Evolutionary conservation across 1,140 invertebrate genomes (phyloP).

Genomic region (Drosophila burlai): DNA sequence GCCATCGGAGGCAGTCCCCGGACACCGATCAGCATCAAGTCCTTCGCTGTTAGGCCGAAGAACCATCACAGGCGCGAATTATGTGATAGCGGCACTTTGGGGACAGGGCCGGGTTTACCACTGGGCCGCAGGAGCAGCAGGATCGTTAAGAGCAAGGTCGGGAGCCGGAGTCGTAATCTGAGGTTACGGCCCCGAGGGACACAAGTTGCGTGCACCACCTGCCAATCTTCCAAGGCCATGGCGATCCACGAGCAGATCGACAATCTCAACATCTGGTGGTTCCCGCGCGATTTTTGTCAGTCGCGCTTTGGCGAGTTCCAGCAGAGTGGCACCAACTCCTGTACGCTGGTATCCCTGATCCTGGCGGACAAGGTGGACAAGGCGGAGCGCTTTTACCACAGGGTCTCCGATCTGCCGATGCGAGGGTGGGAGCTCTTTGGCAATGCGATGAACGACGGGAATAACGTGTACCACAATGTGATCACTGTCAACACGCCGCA

Average conservation of each 20-base stretch:
- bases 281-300: conserved; percentile 78
- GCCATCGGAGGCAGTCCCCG: conserved; percentile 7
- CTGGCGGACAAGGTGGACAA: conserved; percentile 78
- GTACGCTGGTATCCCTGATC: conserved; percentile 77
- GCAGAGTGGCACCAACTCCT: conserved; percentile 80
- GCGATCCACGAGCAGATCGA: conserved; percentile 78
- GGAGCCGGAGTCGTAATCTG: conserved; percentile 3
- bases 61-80: conserved; percentile 39
- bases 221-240: conserved; percentile 43
- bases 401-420: conserved; percentile 57
- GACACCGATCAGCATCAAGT: conserved; percentile 1
- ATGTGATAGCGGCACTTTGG: conserved; percentile 57
- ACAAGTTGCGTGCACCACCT: not conserved
- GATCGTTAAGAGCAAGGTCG: not conserved
- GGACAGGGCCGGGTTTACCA: conserved; percentile 42
- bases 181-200: conserved; percentile 4
- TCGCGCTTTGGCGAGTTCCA: conserved; percentile 77
- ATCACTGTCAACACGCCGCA: conserved; percentile 63
- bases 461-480: conserved; percentile 75
- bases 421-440: conserved; percentile 75
- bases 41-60: conserved; percentile 10
- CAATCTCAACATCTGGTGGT: conserved; percentile 84
- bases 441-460: conserved; percentile 81
- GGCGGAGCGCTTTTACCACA: conserved; percentile 63
- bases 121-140: conserved; percentile 24